Conservation (phyloP, 2,888 invertebrate species). For the Drosophila atroscutellata region DNA sequence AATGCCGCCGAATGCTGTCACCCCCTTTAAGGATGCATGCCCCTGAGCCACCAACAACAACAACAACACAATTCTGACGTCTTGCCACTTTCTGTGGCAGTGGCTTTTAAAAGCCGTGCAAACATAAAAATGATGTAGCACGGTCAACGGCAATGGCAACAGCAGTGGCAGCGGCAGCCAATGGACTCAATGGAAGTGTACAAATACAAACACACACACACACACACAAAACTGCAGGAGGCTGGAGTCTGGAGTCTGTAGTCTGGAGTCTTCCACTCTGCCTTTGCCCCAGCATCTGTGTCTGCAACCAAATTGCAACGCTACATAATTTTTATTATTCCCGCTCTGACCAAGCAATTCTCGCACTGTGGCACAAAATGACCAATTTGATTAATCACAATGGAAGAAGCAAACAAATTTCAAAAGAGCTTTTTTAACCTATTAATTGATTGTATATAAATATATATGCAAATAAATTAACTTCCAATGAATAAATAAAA, state of each 20-base stretch:
- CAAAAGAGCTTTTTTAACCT: neutral
- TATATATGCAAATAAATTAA: neutral
- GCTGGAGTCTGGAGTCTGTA: neutral
- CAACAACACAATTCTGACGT: constrained; percentile 19
- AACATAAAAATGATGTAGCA: constrained; percentile 70
- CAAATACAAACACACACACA: neutral
- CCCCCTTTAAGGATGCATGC: constrained; percentile 23
- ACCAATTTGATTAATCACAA: neutral
- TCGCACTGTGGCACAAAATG: constrained; percentile 55
- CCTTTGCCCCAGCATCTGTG: constrained; percentile 2
- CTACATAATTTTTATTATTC: constrained; percentile 76
- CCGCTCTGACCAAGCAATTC: constrained; percentile 50
- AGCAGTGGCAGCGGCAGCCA: constrained; percentile 27
- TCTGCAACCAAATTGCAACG: constrained; percentile 72
- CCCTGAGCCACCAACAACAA: constrained; percentile 9
- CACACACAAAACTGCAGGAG: constrained; percentile 1
- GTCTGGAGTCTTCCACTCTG: neutral
- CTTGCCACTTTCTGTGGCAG: constrained; percentile 1
- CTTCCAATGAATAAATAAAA: neutral
- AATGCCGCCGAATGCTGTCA: constrained; percentile 62
- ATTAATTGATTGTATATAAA: neutral
- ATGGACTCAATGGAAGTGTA: constrained; percentile 22
- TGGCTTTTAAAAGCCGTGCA: constrained; percentile 65
- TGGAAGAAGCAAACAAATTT: neutral
- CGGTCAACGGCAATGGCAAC: constrained; percentile 34